Evolutionary conservation across 1,140 invertebrate genomes (phyloP), one percentile per base, ranked within the genome.

Genomic region (Zophobas morio): DNA sequence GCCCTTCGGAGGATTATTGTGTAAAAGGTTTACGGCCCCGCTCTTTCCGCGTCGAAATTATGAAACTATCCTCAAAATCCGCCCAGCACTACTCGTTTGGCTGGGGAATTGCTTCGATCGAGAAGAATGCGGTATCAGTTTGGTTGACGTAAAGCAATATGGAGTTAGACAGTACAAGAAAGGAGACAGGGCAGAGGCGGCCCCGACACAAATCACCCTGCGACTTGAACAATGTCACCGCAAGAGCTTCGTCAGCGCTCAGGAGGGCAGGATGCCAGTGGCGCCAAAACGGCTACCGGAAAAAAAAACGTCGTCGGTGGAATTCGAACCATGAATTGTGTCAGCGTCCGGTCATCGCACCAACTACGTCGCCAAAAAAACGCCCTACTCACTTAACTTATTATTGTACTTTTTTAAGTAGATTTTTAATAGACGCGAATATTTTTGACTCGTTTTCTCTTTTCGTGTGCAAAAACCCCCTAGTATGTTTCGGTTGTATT

Each of bases 171-270:
- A 60, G 53, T 77, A 71, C 47, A 76, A 76, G 46, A 66, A 66
- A 54, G 49, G 66, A 77, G 78, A 79, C 78, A 78, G 78, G 73
- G 72, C 66, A 71, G 75, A 60, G 78, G 80, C 78, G 78, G 80
- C 72, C 73, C 60, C 73, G 51, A 82, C 81, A 82, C 81, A 82
- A 82, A 82, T 82, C 81, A 80, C 79, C 81, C 77, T 46, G 56
- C 76, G 79, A 80, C 79, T 82, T 79, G 77, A 82, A 80, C 79
- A 82, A 82, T 80, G 81, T 80, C 79, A 78, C 81, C 79, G 77
- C 81, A 81, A 81, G 79, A 74, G 77, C 75, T 73, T 73, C 71
- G 71, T 73, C 71, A 73, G 71, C 71, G 54, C 36, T 66, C 39
- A 40, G 60, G 42, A 66, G 47, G 36, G 71, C 49, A 73, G 5